These are phyloP conservation scores for Forpus xanthops DNA, from an alignment of 2,797 vertebrate species.

Conservation along the genomic window DNA sequence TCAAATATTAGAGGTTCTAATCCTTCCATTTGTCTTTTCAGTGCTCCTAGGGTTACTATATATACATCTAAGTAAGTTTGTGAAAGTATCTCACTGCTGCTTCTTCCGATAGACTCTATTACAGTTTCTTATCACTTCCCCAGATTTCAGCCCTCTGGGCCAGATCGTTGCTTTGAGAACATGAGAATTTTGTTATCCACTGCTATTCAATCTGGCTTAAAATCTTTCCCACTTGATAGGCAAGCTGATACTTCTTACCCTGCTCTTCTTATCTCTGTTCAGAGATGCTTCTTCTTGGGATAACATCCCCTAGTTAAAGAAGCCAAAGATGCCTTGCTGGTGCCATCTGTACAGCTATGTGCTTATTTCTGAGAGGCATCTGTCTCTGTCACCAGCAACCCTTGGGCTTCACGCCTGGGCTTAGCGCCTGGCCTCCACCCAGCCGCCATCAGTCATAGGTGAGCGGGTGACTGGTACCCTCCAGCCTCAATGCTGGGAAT, in stretches of 20 bases:
- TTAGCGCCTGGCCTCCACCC: conserved; percentile 1
- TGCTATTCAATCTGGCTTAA: not conserved
- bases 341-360: conserved; percentile 31
- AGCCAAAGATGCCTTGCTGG: conserved; percentile 50
- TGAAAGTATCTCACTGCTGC: not conserved
- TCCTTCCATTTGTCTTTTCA: not conserved
- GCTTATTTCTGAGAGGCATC: conserved; percentile 12
- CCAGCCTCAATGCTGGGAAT: not conserved
- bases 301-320: not conserved
- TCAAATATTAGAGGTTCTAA: not conserved
- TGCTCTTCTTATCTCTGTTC: conserved; percentile 15
- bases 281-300: not conserved
- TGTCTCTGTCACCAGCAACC: conserved; percentile 40
- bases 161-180: conserved; percentile 16
- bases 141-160: conserved; percentile 57
- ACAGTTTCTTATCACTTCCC: conserved; percentile 25
- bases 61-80: not conserved
- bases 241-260: conserved; percentile 22
- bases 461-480: not conserved
- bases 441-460: not conserved
- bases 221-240: conserved; percentile 28
- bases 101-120: not conserved
- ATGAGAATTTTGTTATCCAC: not conserved
- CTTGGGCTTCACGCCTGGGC: not conserved
- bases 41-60: not conserved